Conservation (phyloP, 2,113 vertebrate species). For the Xiphias gladius region DNA sequence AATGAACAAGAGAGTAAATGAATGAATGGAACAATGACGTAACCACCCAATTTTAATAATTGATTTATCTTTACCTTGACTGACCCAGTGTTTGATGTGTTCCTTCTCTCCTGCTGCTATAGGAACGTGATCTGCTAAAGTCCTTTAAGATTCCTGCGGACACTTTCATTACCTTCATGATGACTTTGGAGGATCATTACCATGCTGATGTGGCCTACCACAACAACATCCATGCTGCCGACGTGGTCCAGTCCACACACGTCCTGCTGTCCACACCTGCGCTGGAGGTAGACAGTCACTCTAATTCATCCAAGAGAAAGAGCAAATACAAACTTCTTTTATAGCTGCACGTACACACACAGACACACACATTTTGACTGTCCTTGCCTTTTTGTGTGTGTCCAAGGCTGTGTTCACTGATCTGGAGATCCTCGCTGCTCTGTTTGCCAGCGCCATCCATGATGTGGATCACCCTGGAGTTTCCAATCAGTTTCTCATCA, state of each 20-base stretch:
- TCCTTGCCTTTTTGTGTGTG: constrained; percentile 19
- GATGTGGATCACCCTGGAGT: constrained; percentile 95
- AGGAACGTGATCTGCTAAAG: constrained; percentile 95
- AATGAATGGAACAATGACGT: not conserved
- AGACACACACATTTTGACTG: not conserved
- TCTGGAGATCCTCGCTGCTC: constrained; percentile 92
- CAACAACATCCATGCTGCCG: constrained; percentile 94
- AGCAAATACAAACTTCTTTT: not conserved
- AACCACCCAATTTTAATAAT: not conserved
- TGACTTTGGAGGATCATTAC: constrained; percentile 94
- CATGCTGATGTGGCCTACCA: constrained; percentile 92
- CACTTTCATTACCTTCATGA: constrained; percentile 92
- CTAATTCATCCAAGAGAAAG: not conserved
- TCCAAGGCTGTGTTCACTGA: constrained; percentile 92
- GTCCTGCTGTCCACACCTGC: constrained; percentile 92
- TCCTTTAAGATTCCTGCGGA: constrained; percentile 91
- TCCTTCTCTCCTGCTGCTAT: constrained; percentile 1
- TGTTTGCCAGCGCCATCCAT: constrained; percentile 93
- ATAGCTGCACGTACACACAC: not conserved
- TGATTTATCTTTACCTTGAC: not conserved
- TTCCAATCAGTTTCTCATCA: constrained; percentile 96
- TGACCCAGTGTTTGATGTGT: not conserved
- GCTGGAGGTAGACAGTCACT: constrained; percentile 84
- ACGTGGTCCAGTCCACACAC: constrained; percentile 93
- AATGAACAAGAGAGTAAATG: not conserved